These are phyloP conservation scores for Cheirogaleus major DNA, from an alignment of 2,797 vertebrate species.

Conservation along the genomic window DNA sequence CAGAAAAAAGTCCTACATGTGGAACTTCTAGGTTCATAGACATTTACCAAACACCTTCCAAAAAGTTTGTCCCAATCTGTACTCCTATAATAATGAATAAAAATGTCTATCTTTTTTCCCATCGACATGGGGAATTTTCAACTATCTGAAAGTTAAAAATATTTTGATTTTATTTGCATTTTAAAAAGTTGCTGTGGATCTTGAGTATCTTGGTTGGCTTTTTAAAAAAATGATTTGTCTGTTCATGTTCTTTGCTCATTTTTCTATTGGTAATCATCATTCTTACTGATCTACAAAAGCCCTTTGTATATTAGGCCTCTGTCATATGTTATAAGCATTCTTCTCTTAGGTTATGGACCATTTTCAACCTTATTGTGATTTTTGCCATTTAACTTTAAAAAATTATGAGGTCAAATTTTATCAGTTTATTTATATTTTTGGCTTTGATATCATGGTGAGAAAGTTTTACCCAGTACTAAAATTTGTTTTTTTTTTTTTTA, in stretches of 20 bases:
- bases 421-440: constrained; percentile 15
- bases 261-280: constrained; percentile 1
- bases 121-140: not conserved
- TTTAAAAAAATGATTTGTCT: not conserved
- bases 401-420: not conserved
- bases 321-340: not conserved
- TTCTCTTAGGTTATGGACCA: not conserved
- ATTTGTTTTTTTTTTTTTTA: not conserved
- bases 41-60: not conserved
- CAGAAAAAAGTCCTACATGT: not conserved
- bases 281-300: not conserved
- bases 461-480: not conserved
- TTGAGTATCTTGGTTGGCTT: not conserved
- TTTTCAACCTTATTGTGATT: constrained; percentile 2
- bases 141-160: constrained; percentile 25
- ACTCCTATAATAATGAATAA: not conserved
- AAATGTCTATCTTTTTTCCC: not conserved
- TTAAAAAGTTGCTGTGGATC: not conserved
- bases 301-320: not conserved
- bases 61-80: constrained; percentile 2
- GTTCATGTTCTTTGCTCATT: not conserved
- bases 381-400: not conserved
- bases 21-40: not conserved
- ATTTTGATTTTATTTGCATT: constrained; percentile 18
- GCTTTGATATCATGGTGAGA: not conserved